Evolutionary conservation across 2,113 vertebrate species (phyloP).

Genomic region (Notarius quadriscutis): DNA sequence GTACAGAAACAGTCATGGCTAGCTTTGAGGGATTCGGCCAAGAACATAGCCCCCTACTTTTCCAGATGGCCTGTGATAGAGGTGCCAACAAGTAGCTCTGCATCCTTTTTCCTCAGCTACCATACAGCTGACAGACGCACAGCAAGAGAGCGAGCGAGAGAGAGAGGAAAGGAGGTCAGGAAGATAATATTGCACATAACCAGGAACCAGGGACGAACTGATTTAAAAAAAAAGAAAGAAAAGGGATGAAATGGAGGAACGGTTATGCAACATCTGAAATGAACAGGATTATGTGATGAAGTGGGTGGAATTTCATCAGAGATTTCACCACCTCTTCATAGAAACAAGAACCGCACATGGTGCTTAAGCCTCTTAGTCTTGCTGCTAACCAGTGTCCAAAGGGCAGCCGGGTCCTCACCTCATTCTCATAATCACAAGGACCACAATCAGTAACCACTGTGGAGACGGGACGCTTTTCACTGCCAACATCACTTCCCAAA

Average conservation of each 20-base stretch:
- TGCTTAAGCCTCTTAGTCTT: constrained; percentile 8
- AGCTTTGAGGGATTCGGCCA: constrained; percentile 18
- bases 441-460: neutral
- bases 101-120: neutral
- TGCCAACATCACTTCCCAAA: neutral
- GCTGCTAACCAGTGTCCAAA: neutral
- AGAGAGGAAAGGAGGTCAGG: neutral
- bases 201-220: neutral
- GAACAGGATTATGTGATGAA: constrained; percentile 53
- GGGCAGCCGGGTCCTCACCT: neutral
- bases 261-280: constrained; percentile 46
- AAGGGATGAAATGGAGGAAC: neutral
- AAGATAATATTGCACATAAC: neutral
- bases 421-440: neutral
- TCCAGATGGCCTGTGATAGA: constrained; percentile 37
- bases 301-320: constrained; percentile 57
- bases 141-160: constrained; percentile 22
- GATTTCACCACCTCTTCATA: constrained; percentile 44
- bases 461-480: neutral
- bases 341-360: neutral
- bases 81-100: constrained; percentile 36
- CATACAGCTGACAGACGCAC: neutral
- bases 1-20: constrained; percentile 8
- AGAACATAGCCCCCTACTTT: constrained; percentile 28
- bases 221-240: neutral